Conservation (phyloP, 2,113 vertebrate species). For the Phalacrocorax pelagicus region DNA sequence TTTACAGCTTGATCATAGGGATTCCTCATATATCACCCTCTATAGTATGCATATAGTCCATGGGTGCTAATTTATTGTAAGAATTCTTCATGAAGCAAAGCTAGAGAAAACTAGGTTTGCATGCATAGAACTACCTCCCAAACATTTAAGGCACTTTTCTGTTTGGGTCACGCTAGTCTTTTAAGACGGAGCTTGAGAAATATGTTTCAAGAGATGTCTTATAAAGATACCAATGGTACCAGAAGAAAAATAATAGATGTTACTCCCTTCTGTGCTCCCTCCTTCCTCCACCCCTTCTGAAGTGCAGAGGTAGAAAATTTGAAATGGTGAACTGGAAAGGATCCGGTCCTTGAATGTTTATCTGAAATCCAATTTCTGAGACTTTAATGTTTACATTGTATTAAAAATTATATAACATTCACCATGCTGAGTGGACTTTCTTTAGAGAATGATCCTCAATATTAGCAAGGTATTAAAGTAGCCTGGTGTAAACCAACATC, state of each 20-base stretch:
- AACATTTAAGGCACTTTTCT: not conserved
- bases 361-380: not conserved
- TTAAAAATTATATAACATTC: not conserved
- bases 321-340: not conserved
- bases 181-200: not conserved
- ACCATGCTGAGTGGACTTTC: not conserved
- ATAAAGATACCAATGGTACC: not conserved
- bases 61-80: not conserved
- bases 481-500: not conserved
- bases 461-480: not conserved
- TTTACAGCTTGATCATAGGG: not conserved
- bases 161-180: not conserved
- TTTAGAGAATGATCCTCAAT: not conserved
- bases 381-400: not conserved
- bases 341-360: not conserved
- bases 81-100: not conserved
- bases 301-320: not conserved
- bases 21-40: not conserved
- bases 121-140: not conserved
- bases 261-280: not conserved
- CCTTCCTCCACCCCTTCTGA: not conserved
- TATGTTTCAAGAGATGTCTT: not conserved
- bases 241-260: not conserved
- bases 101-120: not conserved
- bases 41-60: not conserved